Percentiles rank a stretch among this genome's conserved stretches.
Evolutionary conservation across 2,113 vertebrate species (phyloP).

Genomic region (Scophthalmus maximus): DNA sequence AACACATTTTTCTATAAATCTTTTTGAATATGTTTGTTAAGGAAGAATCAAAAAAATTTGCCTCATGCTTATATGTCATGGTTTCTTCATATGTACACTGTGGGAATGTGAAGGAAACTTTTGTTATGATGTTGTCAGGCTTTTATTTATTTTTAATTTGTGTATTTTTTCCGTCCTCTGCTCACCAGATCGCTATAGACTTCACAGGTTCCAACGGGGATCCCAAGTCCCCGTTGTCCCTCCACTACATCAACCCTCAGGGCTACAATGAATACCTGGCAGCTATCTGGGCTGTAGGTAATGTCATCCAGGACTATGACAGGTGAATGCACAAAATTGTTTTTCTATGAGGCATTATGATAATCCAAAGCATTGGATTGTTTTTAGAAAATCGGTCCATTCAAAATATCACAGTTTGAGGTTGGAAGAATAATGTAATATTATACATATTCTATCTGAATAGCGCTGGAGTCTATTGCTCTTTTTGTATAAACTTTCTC

Average conservation of each 20-base stretch:
- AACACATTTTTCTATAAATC: not conserved
- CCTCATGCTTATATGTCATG: not conserved
- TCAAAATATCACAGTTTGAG: no score
- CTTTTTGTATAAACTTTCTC: not conserved
- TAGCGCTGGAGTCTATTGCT: not conserved
- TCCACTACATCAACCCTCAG: conserved; percentile 93
- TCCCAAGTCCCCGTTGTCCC: conserved; percentile 87
- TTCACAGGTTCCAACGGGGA: conserved; percentile 97
- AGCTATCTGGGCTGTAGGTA: conserved; percentile 95
- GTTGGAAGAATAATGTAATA: not conserved
- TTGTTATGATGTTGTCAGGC: not conserved
- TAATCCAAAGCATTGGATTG: not conserved
- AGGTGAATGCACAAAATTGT: conserved; percentile 76
- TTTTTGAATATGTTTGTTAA: not conserved
- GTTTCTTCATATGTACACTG: no score
- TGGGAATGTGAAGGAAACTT: not conserved
- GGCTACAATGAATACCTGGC: conserved; percentile 95
- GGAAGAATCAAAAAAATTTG: not conserved
- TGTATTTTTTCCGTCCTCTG: not conserved
- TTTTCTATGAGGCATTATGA: not conserved
- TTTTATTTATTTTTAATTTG: not conserved
- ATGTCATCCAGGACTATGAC: conserved; percentile 96
- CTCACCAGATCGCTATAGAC: conserved; percentile 92
- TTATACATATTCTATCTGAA: not conserved
- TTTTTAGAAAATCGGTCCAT: not conserved